Evolutionary conservation across 2,888 invertebrate species (phyloP), one percentile per base, ranked within the genome.

Genomic region (Eulithis testata): DNA sequence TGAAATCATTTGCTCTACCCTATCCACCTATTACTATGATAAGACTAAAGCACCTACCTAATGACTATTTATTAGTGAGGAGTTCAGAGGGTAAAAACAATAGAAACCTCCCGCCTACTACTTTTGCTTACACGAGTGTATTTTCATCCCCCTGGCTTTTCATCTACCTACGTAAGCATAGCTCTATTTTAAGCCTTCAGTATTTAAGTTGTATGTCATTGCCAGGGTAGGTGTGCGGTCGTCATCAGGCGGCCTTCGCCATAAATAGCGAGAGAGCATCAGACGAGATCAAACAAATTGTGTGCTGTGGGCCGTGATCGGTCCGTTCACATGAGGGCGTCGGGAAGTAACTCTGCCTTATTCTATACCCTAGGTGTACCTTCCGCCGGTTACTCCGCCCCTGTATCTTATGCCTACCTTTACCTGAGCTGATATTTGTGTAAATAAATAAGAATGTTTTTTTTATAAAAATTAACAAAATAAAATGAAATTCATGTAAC

Each of bases 201-300:
- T 67, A 61, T 63, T 67, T 57, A 64, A 67, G 67, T 54, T 67
- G 63, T 78, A 75, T 80, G 76, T 77, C 76, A 82, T 78, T 81
- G 76, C 62, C 78, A 76, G 73, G 72, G 73, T 74, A 74, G 72
- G 69, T 63, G 74, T 69, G 73, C 76, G 76, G 75, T 75, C 79
- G 82, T 84, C 84, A 84, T 83, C 84, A 78, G 77, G 78, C 80
- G 88, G 86, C 90, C 91, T 91, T 89, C 87, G 82, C 80, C 87
- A 86, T 87, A 91, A 91, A 92, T 92, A 92, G 91, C 86, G 82
- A 83, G 85, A 84, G 85, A 82, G 79, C 79, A 82, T 83, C 81
- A 84, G 86, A 63, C 83, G 89, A 92, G 90, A 93, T 93, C 92
- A 92, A 92, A 93, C 92, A 85, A 92, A 91, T 86, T 89, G 90